Percentiles rank a stretch among this genome's conserved stretches.
These are phyloP conservation scores for Encarsia formosa DNA, from an alignment of 2,888 invertebrate species.

Conservation along the genomic window DNA sequence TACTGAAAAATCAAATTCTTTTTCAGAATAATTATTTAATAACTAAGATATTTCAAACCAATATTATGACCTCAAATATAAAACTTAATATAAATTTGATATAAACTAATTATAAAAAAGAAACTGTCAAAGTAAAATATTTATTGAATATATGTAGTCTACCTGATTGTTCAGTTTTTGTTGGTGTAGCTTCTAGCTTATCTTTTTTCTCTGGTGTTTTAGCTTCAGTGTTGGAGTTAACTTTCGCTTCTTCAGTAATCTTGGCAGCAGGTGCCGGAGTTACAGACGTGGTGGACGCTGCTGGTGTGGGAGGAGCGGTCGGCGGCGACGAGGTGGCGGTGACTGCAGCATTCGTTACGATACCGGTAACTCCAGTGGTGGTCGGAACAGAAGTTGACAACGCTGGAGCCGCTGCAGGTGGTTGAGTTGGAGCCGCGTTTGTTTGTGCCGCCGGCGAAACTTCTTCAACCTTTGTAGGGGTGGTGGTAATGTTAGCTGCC, in stretches of 20 bases:
- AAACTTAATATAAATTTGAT: too few species aligned
- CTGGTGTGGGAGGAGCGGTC: constrained; percentile 8
- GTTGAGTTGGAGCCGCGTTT: neutral
- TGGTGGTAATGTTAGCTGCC: neutral
- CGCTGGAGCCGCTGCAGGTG: neutral
- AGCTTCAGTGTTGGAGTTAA: too few species aligned
- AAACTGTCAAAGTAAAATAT: too few species aligned
- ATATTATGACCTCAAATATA: too few species aligned
- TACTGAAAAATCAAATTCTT: too few species aligned
- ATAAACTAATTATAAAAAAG: too few species aligned
- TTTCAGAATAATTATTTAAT: too few species aligned
- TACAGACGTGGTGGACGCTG: neutral
- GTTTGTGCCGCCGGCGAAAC: neutral
- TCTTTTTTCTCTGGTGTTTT: too few species aligned
- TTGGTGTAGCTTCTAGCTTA: too few species aligned
- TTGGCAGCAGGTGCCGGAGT: neutral
- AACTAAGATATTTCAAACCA: too few species aligned
- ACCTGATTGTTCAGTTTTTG: too few species aligned
- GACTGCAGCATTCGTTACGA: neutral
- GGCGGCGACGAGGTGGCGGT: constrained; percentile 5
- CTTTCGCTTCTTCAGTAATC: constrained; percentile 13
- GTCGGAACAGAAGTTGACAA: neutral
- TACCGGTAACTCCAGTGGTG: neutral
- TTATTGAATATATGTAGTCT: too few species aligned
- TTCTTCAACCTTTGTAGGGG: neutral